Base-by-base conservation (phyloP, 2,888 invertebrate species). In the Nyleta sp. region DNA sequence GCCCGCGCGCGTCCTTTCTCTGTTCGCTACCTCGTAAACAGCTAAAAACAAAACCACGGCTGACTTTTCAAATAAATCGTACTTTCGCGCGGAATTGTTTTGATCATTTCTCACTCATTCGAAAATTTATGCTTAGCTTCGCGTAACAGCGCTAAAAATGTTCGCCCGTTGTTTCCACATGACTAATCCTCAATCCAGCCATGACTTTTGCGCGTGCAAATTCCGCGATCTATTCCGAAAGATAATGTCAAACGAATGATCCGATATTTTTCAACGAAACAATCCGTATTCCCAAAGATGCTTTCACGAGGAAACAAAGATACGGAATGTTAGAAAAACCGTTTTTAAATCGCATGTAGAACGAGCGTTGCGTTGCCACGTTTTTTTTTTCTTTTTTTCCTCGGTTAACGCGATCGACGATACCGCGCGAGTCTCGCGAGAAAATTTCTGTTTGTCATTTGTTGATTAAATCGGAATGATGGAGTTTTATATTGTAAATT, bases 241-340 rank as follows among this genome's bases (percentile, higher is more conserved):
- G 74, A 74, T 74, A 74, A 67, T 67, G 74, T 74, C 74, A 65
- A 55, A 67, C 24, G 24, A 74, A 42, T 67, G 74, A 67, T 74
- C 60, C 74, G 31, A 60, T 60, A 67, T 44, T 67, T 74, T 65
- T 50, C 20, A 42, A 15, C 13, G 35, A 18, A 57, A 15, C 38
- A 33, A 52, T 48, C 15, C 55, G 38, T 64, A 40, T 33, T 57
- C 15, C 17, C 60, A 71, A 60, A 64, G 57, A 64, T 46, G 62
- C 48, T 72, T 72, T 72, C 71, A 55, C 71, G 33, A 24, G 48
- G 48, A 57, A 55, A 55, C 67, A 67, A 55, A 67, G 55, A 15
- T 53, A 57, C 24, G 33, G 18, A 59, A 59, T 22, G 28, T 35
- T 38, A 7, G 13, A 33, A 52, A 18, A 5, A 20, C 2, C 11